These are phyloP conservation scores for Cheumatopsyche charites DNA, from an alignment of 1,140 invertebrate species.

Conservation along the genomic window DNA sequence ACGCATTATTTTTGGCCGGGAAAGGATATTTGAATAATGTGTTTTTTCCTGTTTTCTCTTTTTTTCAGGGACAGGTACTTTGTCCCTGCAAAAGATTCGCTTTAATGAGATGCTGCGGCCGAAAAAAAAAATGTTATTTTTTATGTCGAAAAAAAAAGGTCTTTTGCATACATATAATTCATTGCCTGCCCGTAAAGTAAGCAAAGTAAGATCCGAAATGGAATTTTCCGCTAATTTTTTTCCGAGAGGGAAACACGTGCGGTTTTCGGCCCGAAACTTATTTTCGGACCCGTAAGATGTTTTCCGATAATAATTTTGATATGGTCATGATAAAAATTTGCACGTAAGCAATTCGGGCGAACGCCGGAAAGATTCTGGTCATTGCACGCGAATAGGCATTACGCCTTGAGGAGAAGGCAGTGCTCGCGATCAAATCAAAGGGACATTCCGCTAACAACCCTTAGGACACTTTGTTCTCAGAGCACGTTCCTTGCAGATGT, in stretches of 20 bases:
- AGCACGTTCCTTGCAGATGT: slow-evolving; percentile 40
- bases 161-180: too few relatives aligned
- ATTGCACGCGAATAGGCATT: slow-evolving; percentile 5
- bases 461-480: slow-evolving; percentile 24
- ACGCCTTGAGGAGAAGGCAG: neutral
- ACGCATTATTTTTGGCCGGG: slow-evolving; percentile 16
- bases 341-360: slow-evolving; percentile 7
- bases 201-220: neutral
- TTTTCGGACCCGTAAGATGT: too few relatives aligned
- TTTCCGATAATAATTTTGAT: too few relatives aligned
- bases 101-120: neutral
- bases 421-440: slow-evolving; percentile 34
- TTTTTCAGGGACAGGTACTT: neutral
- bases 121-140: neutral
- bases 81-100: neutral
- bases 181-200: neutral
- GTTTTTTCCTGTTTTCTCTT: slow-evolving; percentile 16
- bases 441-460: slow-evolving; percentile 35
- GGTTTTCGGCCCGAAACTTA: too few relatives aligned
- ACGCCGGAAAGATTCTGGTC: neutral
- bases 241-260: too few relatives aligned
- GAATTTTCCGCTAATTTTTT: too few relatives aligned
- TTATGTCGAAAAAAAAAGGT: too few relatives aligned
- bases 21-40: slow-evolving; percentile 5
- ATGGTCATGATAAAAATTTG: neutral